Percentiles rank a stretch among this genome's conserved stretches.
phyloP scores from a whole-genome alignment of 2,888 invertebrate species.

The Melanotus villosus region DNA sequence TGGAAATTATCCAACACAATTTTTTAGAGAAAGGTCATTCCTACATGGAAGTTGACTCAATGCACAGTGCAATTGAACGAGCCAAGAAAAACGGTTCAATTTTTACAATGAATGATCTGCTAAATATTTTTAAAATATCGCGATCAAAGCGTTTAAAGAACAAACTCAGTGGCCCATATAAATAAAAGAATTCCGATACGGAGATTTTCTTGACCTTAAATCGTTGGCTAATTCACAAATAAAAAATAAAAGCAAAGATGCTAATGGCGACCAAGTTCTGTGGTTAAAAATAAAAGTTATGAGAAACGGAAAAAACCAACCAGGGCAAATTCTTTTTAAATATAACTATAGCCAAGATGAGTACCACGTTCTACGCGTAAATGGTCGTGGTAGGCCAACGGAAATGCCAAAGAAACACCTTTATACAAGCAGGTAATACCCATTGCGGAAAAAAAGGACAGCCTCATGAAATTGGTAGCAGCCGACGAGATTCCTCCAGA shows the following conservation, averaged over 20 bases:
- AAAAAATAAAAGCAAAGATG: slow-evolving; percentile 10
- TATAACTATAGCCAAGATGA: background rate
- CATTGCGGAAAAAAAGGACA: no score
- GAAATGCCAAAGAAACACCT: no score
- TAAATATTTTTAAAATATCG: slow-evolving; percentile 48
- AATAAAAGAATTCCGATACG: slow-evolving; percentile 22
- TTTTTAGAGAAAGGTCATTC: slow-evolving; percentile 55
- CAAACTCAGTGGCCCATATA: slow-evolving; percentile 46
- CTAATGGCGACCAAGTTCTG: background rate
- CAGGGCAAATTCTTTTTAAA: background rate
- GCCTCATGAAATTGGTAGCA: no score
- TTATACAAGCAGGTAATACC: no score
- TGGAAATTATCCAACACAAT: slow-evolving; percentile 50
- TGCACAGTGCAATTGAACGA: slow-evolving; percentile 53
- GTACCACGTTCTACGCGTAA: background rate
- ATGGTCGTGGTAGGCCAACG: no score
- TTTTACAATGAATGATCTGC: slow-evolving; percentile 50
- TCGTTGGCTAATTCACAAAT: background rate
- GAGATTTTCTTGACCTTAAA: background rate
- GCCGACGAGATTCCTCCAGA: no score
- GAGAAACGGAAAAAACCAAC: background rate
- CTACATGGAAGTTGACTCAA: slow-evolving; percentile 53
- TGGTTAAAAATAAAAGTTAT: slow-evolving; percentile 11
- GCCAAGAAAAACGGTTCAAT: slow-evolving; percentile 48
- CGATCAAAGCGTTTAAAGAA: slow-evolving; percentile 41